Evolutionary conservation across 1,140 invertebrate genomes (phyloP).

Genomic region (Drosophila hydei): DNA sequence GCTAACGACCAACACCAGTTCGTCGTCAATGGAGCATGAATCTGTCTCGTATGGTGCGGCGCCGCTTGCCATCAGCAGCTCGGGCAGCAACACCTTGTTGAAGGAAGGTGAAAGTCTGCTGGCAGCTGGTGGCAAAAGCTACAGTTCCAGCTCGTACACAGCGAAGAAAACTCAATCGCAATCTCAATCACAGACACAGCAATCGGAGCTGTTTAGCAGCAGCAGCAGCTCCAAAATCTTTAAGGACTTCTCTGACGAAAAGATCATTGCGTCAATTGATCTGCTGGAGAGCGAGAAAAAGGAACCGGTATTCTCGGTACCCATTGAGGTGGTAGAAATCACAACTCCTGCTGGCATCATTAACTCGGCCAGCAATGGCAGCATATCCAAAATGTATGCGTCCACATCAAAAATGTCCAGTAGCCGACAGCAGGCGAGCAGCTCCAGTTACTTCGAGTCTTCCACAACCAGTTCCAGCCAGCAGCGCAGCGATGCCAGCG

Average conservation of each 20-base stretch:
- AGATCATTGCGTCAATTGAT: constrained; percentile 79
- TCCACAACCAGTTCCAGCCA: constrained; percentile 74
- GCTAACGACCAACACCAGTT: constrained; percentile 61
- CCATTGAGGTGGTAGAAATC: constrained; percentile 80
- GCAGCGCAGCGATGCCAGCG: constrained; percentile 52
- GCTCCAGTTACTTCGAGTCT: constrained; percentile 61
- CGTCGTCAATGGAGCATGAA: constrained; percentile 66
- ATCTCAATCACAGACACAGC: constrained; percentile 44
- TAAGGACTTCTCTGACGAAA: constrained; percentile 64
- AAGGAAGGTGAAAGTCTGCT: constrained; percentile 5
- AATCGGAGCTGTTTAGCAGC: constrained; percentile 59
- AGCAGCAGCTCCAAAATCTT: constrained; percentile 59
- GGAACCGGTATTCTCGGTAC: constrained; percentile 80
- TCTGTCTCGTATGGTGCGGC: constrained; percentile 55
- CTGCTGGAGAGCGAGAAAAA: constrained; percentile 78
- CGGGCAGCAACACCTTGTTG: neutral
- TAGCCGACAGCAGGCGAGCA: constrained; percentile 53
- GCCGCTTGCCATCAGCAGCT: neutral
- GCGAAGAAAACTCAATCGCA: constrained; percentile 43
- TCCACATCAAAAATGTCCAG: constrained; percentile 56
- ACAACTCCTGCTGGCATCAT: constrained; percentile 38
- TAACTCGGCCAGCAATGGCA: constrained; percentile 59
- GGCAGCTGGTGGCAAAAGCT: constrained; percentile 53
- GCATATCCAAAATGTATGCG: constrained; percentile 67
- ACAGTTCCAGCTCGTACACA: constrained; percentile 53